Evolutionary conservation across 2,797 vertebrate genomes (phyloP), one percentile per base, ranked within the genome.

Genomic region (Malurus leucopterus): DNA sequence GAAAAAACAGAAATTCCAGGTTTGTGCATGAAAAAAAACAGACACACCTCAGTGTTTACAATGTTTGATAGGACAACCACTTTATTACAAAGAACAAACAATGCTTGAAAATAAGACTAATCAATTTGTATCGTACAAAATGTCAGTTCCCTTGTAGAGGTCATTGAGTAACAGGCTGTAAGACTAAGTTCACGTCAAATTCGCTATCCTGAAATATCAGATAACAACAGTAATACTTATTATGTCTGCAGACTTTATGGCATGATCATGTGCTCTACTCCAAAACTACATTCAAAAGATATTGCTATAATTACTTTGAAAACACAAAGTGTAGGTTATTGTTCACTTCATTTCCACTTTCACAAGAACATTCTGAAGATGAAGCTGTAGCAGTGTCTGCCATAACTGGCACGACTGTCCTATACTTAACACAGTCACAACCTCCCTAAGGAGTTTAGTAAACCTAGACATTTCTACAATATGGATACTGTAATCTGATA

Each of bases 41-140:
- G 64, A 71, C 58, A 11, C 36, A 14, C 23, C 19, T 50, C 65
- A 51, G 62, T 30, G 64, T 46, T 79, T 64, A 71, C 61, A 86
- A 64, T 27, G 75, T 71, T 76, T 79, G 88, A 89, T 74, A 94
- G 89, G 92, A 96, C 95, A 94, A 95, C 91, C 95, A 96, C 95
- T 96, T 96, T 96, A 96, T 96, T 96, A 96, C 95, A 96, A 96
- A 95, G 92, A 93, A 92, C 93, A 91, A 94, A 95, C 93, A 90
- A 93, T 62, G 88, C 93, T 92, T 64, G 0, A 20, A 95, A 92
- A 65, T 89, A 91, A 94, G 93, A 92, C 93, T 17, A 65, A 74
- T 88, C 83, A 86, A 93, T 87, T 93, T 67, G 77, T 87, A 78
- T 92, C 80, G 87, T 95, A 96, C 93, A 94, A 95, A 96, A 95